Conservation (phyloP, 2,113 vertebrate species). For the Scophthalmus maximus region DNA sequence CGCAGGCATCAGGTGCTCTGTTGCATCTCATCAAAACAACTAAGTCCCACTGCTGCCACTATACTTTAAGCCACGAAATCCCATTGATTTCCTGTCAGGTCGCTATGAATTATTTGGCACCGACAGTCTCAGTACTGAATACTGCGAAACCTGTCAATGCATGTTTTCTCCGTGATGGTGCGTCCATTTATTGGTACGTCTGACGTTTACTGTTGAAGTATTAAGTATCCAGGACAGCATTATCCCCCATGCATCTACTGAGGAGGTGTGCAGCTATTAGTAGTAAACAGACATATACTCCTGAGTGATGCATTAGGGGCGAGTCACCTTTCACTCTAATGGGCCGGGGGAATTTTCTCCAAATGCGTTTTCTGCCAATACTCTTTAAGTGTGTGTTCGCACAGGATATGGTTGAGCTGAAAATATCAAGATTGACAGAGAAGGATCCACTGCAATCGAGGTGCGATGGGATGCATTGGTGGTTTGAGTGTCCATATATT, state of each 20-base stretch:
- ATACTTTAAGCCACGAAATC: not conserved
- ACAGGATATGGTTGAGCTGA: constrained; percentile 24
- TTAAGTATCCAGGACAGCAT: constrained; percentile 29
- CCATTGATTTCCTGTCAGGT: constrained; percentile 19
- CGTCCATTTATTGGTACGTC: constrained; percentile 20
- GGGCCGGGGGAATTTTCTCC: constrained; percentile 52
- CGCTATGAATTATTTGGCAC: not conserved
- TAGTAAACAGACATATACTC: constrained; percentile 25
- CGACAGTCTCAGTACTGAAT: constrained; percentile 3
- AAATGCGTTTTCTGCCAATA: constrained; percentile 41
- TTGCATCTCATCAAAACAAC: constrained; percentile 14
- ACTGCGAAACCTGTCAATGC: not conserved
- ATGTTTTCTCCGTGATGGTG: constrained; percentile 13
- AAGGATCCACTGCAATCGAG: constrained; percentile 14
- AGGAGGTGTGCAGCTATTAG: constrained; percentile 21
- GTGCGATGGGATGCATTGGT: constrained; percentile 23
- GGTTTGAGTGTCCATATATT: not conserved
- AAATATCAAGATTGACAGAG: constrained; percentile 17
- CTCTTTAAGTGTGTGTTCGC: constrained; percentile 43
- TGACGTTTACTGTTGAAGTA: constrained; percentile 19
- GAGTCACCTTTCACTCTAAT: constrained; percentile 54
- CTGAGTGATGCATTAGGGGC: constrained; percentile 50
- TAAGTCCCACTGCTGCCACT: not conserved
- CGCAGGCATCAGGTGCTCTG: not conserved
- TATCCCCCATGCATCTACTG: constrained; percentile 20